phyloP scores from a whole-genome alignment of 2,888 invertebrate genomes.

The Caradrina clavipalpis region DNA sequence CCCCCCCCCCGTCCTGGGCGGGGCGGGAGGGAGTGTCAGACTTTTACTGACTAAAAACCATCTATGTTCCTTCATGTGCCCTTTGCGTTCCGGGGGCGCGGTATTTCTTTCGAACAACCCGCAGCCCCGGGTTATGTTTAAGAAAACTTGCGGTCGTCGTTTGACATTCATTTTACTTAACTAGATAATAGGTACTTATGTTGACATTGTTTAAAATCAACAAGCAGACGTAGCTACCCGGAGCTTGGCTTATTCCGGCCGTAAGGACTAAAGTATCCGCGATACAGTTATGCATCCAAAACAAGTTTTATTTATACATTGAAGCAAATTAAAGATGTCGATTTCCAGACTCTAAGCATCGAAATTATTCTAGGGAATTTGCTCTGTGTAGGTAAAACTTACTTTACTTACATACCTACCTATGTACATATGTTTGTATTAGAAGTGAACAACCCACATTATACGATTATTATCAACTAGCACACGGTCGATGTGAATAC shows the following conservation, averaged over 20 bases:
- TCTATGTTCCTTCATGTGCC: too few species aligned
- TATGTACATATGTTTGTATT: conserved; percentile 20
- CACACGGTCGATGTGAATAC: conserved; percentile 50
- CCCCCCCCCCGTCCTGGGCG: too few species aligned
- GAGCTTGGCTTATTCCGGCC: background rate
- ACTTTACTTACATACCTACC: conserved; percentile 2
- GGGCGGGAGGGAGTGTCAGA: too few species aligned
- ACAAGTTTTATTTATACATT: conserved; percentile 42
- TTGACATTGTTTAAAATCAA: background rate
- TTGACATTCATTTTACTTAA: conserved; percentile 1
- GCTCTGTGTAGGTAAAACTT: conserved; percentile 9
- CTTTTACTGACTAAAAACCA: too few species aligned
- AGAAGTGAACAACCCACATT: conserved; percentile 49
- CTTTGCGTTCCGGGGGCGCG: too few species aligned
- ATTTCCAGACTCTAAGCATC: conserved; percentile 17
- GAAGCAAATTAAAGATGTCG: conserved; percentile 32
- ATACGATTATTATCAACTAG: conserved; percentile 51
- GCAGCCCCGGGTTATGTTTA: too few species aligned
- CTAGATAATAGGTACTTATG: too few species aligned
- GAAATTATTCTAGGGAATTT: conserved; percentile 13
- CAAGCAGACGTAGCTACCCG: background rate
- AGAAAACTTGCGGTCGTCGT: background rate
- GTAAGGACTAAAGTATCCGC: conserved; percentile 21
- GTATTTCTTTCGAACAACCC: too few species aligned
- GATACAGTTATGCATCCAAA: conserved; percentile 35